A percentile compares a stretch with the other conserved stretches of the same genome.
phyloP scores from a whole-genome alignment of 2,888 invertebrate species.

The Scaptomyza reducta region DNA sequence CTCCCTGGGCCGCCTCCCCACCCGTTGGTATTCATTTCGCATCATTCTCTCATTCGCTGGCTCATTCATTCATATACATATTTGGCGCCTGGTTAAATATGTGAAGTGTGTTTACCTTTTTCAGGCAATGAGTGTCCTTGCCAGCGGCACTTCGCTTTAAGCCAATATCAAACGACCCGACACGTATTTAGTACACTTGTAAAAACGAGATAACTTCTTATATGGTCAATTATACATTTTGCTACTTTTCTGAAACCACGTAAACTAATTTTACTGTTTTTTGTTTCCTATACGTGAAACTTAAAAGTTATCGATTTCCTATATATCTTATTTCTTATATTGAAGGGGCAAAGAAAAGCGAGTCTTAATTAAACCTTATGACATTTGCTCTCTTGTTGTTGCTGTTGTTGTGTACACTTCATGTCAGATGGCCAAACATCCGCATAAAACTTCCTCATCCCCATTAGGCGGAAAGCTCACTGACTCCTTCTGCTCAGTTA shows the following conservation, averaged over 20 bases:
- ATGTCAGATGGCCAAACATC: conserved; percentile 57
- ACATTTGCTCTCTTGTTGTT: conserved; percentile 48
- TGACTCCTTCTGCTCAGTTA: conserved; percentile 28
- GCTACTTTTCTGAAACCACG: too few relatives aligned
- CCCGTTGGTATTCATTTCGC: conserved; percentile 33
- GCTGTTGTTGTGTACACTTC: conserved; percentile 26
- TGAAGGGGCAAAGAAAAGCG: not conserved
- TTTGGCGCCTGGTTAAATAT: conserved; percentile 59
- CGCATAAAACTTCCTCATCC: conserved; percentile 31
- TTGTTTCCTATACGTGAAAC: too few relatives aligned
- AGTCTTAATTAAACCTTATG: conserved; percentile 32
- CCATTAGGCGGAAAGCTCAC: not conserved
- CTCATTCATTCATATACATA: conserved; percentile 42
- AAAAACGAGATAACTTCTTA: not conserved
- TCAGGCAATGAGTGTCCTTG: conserved; percentile 58
- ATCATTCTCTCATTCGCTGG: conserved; percentile 34
- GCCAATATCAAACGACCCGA: conserved; percentile 12
- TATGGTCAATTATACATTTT: too few relatives aligned
- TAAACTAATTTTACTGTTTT: too few relatives aligned
- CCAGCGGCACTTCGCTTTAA: conserved; percentile 43
- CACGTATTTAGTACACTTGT: not conserved
- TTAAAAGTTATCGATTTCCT: too few relatives aligned
- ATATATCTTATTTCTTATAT: too few relatives aligned
- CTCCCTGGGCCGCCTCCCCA: not conserved
- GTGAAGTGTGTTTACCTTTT: conserved; percentile 65